Evolutionary conservation across 2,888 invertebrate species (phyloP).

Genomic region (Phlogophora meticulosa): DNA sequence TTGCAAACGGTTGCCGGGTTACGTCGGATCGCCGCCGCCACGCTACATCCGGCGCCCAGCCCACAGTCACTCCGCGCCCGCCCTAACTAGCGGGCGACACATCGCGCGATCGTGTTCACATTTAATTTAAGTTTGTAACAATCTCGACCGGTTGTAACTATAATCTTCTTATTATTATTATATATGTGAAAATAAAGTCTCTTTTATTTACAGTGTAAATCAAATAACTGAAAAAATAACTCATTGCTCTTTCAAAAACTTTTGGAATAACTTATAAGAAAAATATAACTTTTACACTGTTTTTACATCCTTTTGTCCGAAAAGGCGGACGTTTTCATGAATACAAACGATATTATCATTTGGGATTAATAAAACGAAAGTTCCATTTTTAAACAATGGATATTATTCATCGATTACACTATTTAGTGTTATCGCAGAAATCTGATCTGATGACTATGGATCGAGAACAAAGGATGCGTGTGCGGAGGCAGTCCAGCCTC

Average conservation of each 20-base stretch:
- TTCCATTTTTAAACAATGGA: conserved; percentile 78
- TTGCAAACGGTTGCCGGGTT: conserved; percentile 86
- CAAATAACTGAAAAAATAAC: not conserved
- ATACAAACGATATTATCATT: conserved; percentile 11
- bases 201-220: not conserved
- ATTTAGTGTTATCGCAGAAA: conserved; percentile 88
- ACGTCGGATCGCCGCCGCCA: conserved; percentile 78
- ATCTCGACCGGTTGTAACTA: conserved; percentile 6
- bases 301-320: conserved; percentile 36
- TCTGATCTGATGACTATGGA: conserved; percentile 90
- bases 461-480: conserved; percentile 86
- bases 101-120: conserved; percentile 50
- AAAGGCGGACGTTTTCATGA: conserved; percentile 18
- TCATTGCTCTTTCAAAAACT: conserved; percentile 3
- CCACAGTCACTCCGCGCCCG: conserved; percentile 85
- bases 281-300: conserved; percentile 12
- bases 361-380: conserved; percentile 3
- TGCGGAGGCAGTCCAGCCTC: conserved; percentile 88
- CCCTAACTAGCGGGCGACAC: conserved; percentile 71
- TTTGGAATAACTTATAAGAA: conserved; percentile 38
- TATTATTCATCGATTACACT: conserved; percentile 88
- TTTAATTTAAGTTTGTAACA: conserved; percentile 32
- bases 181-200: not conserved
- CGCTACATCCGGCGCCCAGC: conserved; percentile 82
- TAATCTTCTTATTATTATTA: not conserved